phyloP scores from a whole-genome alignment of 1,140 invertebrate species.

The Heliconius melpomene region DNA sequence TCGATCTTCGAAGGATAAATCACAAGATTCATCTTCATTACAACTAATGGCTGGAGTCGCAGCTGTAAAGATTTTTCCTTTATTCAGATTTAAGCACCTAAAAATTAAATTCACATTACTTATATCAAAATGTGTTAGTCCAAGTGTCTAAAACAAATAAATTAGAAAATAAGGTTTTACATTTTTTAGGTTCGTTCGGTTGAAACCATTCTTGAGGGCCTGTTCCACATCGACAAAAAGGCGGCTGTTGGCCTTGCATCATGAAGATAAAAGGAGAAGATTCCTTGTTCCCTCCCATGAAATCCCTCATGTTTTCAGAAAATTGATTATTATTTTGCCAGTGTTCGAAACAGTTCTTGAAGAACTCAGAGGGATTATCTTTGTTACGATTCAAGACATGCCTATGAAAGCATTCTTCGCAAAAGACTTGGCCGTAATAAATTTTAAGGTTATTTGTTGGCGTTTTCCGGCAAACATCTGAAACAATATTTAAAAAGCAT shows the following conservation, averaged over 20 bases:
- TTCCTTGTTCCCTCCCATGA: slow-evolving; percentile 57
- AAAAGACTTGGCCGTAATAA: slow-evolving; percentile 74
- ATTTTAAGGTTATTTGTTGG: slow-evolving; percentile 63
- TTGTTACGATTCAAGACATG: slow-evolving; percentile 57
- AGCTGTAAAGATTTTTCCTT: slow-evolving; percentile 73
- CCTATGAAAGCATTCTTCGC: slow-evolving; percentile 68
- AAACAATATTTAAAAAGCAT: slow-evolving; percentile 25
- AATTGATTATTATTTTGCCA: slow-evolving; percentile 68
- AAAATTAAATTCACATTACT: slow-evolving; percentile 23
- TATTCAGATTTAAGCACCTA: slow-evolving; percentile 74
- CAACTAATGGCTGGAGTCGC: slow-evolving; percentile 50
- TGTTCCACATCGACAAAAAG: slow-evolving; percentile 61
- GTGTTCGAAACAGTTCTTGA: slow-evolving; percentile 67
- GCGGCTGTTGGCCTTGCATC: slow-evolving; percentile 62
- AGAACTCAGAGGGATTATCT: slow-evolving; percentile 67
- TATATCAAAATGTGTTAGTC: neutral
- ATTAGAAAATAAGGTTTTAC: slow-evolving; percentile 37
- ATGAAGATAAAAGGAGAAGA: slow-evolving; percentile 65
- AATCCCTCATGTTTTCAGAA: slow-evolving; percentile 64
- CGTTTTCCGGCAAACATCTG: slow-evolving; percentile 62
- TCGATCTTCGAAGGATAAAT: slow-evolving; percentile 58
- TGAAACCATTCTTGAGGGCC: slow-evolving; percentile 60
- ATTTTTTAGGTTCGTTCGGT: slow-evolving; percentile 64
- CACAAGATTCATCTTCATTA: slow-evolving; percentile 47
- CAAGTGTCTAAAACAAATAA: neutral